These are phyloP conservation scores for Xyliphius kryptos DNA, from an alignment of 2,113 vertebrate species.

Conservation along the genomic window DNA sequence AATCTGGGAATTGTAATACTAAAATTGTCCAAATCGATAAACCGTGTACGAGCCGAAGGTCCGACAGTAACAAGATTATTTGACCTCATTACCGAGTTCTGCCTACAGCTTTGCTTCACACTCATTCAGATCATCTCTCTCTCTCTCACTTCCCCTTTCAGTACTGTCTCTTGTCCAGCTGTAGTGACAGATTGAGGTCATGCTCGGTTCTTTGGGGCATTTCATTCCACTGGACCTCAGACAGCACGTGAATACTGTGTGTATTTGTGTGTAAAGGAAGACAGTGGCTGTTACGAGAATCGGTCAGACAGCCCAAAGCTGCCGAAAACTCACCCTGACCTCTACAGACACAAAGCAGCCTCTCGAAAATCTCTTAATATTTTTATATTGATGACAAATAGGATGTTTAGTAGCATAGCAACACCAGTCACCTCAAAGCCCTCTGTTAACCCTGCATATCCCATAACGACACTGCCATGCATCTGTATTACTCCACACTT, in stretches of 20 bases:
- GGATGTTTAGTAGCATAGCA: too few relatives aligned
- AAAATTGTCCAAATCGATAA: not conserved
- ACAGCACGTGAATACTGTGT: constrained; percentile 51
- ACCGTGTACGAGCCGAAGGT: not conserved
- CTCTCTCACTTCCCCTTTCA: not conserved
- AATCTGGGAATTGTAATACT: not conserved
- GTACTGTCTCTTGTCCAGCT: constrained; percentile 22
- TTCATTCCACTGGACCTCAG: constrained; percentile 61
- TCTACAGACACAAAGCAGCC: not conserved
- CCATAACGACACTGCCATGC: too few relatives aligned
- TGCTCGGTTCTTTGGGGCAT: constrained; percentile 50
- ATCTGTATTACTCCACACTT: too few relatives aligned
- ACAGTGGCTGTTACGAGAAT: not conserved
- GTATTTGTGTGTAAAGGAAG: not conserved
- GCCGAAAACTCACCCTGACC: not conserved
- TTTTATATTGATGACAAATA: too few relatives aligned
- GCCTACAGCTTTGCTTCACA: not conserved
- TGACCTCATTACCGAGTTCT: not conserved
- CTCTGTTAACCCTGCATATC: too few relatives aligned
- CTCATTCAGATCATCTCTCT: not conserved
- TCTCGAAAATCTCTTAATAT: too few relatives aligned
- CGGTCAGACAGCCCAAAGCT: not conserved
- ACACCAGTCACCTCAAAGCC: too few relatives aligned
- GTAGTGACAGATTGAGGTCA: constrained; percentile 67
- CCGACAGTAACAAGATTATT: not conserved